A percentile compares a stretch with the other conserved stretches of the same genome.
These are phyloP conservation scores for Lycophotia porphyrea DNA, from an alignment of 2,888 invertebrate genomes.

Conservation along the genomic window DNA sequence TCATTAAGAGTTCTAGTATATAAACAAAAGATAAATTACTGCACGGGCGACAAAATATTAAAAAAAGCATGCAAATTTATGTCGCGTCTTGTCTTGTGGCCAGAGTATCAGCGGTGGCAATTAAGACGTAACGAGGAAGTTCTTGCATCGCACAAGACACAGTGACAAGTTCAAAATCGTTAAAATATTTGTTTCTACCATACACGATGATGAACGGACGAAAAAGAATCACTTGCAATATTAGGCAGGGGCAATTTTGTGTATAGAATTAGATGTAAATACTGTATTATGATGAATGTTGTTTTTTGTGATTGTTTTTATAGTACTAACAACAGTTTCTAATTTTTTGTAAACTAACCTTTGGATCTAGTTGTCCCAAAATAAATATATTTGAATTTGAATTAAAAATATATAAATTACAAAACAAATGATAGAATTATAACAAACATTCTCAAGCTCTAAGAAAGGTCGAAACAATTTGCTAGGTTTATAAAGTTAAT, in stretches of 20 bases:
- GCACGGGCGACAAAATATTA: constrained; percentile 75
- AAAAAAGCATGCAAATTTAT: constrained; percentile 73
- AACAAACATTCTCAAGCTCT: not conserved
- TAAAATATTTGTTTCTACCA: too few species aligned
- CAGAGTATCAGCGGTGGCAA: constrained; percentile 11
- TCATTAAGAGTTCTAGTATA: constrained; percentile 78
- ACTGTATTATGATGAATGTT: too few species aligned
- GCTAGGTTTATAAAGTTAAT: not conserved
- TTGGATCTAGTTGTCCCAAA: too few species aligned
- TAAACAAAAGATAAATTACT: constrained; percentile 77
- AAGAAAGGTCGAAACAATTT: not conserved
- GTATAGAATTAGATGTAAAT: too few species aligned
- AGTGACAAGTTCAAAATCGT: not conserved
- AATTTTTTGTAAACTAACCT: too few species aligned
- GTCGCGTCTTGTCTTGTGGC: constrained; percentile 51
- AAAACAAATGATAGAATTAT: not conserved
- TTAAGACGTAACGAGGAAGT: not conserved
- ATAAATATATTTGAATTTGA: too few species aligned
- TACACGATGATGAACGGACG: not conserved
- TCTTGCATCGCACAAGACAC: not conserved
- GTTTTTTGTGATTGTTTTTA: too few species aligned
- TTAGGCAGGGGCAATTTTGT: too few species aligned
- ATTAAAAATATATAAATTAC: not conserved
- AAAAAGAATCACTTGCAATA: too few species aligned
- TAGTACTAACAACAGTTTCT: too few species aligned